These are phyloP conservation scores for Neotragus pygmaeus DNA, from an alignment of 2,113 vertebrate genomes.

Conservation along the genomic window DNA sequence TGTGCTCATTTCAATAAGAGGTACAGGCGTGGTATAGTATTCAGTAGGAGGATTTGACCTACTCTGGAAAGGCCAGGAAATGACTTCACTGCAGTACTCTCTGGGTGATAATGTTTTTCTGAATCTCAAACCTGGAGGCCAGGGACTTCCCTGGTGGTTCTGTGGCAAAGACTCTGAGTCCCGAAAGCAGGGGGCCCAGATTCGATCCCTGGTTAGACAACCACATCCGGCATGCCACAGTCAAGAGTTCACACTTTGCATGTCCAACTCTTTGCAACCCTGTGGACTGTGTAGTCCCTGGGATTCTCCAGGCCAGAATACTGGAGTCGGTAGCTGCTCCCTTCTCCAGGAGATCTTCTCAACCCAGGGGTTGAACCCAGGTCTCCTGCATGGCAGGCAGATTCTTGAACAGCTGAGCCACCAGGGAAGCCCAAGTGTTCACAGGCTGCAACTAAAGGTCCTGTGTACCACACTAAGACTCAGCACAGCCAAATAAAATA, in stretches of 20 bases:
- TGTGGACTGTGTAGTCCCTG: background rate
- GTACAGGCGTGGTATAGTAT: background rate
- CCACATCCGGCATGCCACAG: rapidly evolving
- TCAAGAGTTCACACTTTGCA: background rate
- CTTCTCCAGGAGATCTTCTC: background rate
- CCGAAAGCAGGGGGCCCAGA: background rate
- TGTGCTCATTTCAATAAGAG: background rate
- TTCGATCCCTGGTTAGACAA: background rate
- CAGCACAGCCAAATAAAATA: background rate
- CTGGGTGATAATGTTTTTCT: background rate
- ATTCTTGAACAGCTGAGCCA: background rate
- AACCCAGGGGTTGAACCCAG: background rate
- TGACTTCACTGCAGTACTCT: background rate
- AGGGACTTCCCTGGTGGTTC: background rate
- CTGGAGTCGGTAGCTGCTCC: background rate
- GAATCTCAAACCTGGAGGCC: background rate
- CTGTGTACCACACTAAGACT: background rate
- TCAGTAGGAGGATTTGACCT: background rate
- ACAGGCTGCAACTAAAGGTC: background rate
- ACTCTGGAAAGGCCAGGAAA: background rate
- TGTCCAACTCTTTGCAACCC: background rate
- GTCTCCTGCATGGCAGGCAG: background rate
- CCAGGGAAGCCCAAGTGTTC: background rate
- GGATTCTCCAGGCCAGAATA: background rate
- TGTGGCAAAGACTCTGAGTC: background rate